Percentiles rank a stretch among this genome's conserved stretches.
These are phyloP conservation scores for Protaetia brevitarsis DNA, from an alignment of 1,140 invertebrate genomes.

Conservation along the genomic window DNA sequence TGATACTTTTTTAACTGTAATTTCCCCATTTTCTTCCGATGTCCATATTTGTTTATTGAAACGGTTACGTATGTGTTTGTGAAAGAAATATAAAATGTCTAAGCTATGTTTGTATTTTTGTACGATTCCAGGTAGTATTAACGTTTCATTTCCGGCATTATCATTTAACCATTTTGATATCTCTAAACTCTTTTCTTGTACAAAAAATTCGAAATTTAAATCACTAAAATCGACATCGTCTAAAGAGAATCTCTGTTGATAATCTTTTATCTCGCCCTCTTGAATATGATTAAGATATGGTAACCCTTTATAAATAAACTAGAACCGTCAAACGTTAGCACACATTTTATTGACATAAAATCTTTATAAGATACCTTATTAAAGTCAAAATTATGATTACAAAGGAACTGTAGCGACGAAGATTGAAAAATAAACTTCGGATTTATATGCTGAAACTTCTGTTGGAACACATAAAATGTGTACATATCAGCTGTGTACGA, in stretches of 20 bases:
- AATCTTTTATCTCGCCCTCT: constrained; percentile 52
- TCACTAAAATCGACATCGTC: not conserved
- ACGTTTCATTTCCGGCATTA: constrained; percentile 32
- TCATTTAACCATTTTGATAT: constrained; percentile 41
- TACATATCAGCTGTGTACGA: constrained; percentile 59
- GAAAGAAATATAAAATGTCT: constrained; percentile 51
- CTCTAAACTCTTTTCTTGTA: constrained; percentile 38
- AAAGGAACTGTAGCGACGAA: constrained; percentile 62
- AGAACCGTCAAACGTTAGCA: constrained; percentile 45
- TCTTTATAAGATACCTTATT: constrained; percentile 61
- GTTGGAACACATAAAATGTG: constrained; percentile 68
- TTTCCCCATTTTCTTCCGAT: constrained; percentile 49
- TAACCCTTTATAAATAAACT: constrained; percentile 67
- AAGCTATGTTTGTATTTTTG: constrained; percentile 29
- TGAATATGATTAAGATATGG: constrained; percentile 62
- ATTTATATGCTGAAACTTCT: constrained; percentile 56
- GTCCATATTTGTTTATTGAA: constrained; percentile 54
- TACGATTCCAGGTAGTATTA: constrained; percentile 31
- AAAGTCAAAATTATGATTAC: constrained; percentile 66
- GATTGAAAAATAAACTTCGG: constrained; percentile 61
- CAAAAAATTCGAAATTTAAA: constrained; percentile 29
- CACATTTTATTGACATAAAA: constrained; percentile 4
- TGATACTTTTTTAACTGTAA: constrained; percentile 45
- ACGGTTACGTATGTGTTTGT: constrained; percentile 53
- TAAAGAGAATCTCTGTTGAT: constrained; percentile 40